Conservation (phyloP, 2,797 vertebrate species). For the Aeoliscus strigatus region DNA sequence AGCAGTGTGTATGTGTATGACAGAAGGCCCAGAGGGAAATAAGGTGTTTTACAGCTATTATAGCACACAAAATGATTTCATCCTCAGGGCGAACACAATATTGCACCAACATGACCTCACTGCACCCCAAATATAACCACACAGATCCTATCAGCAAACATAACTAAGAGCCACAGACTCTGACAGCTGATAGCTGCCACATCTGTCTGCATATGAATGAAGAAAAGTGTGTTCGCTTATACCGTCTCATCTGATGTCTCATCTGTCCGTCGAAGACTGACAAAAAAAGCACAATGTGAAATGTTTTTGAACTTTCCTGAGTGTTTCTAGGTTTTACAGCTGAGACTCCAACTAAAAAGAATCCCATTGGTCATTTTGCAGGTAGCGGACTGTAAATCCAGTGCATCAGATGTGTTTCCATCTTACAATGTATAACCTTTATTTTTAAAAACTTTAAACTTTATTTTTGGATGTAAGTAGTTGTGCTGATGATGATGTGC, state of each 20-base stretch:
- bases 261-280: constrained; percentile 25
- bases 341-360: too few relatives aligned
- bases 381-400: too few relatives aligned
- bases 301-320: not conserved
- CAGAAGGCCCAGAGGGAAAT: constrained; percentile 73
- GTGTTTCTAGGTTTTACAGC: too few relatives aligned
- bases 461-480: too few relatives aligned
- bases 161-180: constrained; percentile 50
- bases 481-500: too few relatives aligned
- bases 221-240: constrained; percentile 12
- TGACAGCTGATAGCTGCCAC: constrained; percentile 44
- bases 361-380: too few relatives aligned
- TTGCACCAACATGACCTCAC: constrained; percentile 69
- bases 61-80: constrained; percentile 77
- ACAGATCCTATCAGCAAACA: constrained; percentile 71
- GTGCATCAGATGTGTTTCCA: too few relatives aligned
- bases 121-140: constrained; percentile 64
- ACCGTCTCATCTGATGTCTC: constrained; percentile 20
- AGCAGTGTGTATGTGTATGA: constrained; percentile 67
- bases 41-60: constrained; percentile 77
- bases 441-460: too few relatives aligned
- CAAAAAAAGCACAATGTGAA: constrained; percentile 8
- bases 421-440: too few relatives aligned
- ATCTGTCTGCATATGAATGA: constrained; percentile 46
- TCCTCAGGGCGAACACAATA: constrained; percentile 73